These are phyloP conservation scores for Gallinago jamesoni DNA, from an alignment of 2,113 vertebrate species.

Conservation along the genomic window DNA sequence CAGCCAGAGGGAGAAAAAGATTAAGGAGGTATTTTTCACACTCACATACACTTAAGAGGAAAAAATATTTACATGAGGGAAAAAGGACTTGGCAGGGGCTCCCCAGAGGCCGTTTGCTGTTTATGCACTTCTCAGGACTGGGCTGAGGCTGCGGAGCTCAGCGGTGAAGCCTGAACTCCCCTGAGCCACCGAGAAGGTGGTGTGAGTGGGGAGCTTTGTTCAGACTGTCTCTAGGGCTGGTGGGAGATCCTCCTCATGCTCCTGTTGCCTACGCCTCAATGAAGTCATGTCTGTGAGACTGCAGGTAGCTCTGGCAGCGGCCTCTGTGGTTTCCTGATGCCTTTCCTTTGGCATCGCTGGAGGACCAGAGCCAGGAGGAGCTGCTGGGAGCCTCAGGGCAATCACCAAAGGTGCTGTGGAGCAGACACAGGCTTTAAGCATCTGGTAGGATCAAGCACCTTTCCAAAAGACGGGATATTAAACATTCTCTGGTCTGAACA, in stretches of 20 bases:
- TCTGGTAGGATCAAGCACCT: neutral
- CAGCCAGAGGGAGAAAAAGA: neutral
- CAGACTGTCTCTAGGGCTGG: neutral
- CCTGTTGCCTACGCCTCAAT: neutral
- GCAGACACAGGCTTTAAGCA: neutral
- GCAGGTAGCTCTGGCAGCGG: neutral
- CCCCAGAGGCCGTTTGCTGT: neutral
- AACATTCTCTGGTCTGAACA: neutral
- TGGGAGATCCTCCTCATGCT: neutral
- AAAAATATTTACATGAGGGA: conserved; percentile 51
- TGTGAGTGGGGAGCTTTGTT: accelerated
- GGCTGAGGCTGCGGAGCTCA: neutral
- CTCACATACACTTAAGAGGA: neutral
- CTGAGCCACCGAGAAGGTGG: accelerated
- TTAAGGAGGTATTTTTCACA: conserved; percentile 44
- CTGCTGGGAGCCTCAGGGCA: neutral
- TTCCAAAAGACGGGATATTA: neutral
- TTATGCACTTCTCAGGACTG: conserved; percentile 3
- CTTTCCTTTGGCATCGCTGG: neutral
- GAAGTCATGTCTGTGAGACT: neutral
- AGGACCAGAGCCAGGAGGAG: neutral
- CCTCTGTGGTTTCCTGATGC: neutral
- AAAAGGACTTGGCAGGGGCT: conserved; percentile 37
- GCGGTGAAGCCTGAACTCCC: neutral
- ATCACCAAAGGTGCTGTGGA: neutral